Base-by-base conservation (phyloP, 1,140 invertebrate genomes). In the Brachionus angularis region DNA sequence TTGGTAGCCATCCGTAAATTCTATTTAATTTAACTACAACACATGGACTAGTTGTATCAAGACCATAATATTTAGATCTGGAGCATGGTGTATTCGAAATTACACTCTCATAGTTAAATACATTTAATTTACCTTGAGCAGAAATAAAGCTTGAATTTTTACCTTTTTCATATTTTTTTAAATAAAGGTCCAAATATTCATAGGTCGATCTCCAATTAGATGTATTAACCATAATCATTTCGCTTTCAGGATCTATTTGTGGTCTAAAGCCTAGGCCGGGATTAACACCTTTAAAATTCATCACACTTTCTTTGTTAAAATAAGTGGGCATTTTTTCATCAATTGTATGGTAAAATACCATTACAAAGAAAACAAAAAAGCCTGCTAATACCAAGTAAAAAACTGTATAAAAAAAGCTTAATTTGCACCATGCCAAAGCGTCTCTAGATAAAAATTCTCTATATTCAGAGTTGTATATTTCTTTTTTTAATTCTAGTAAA, bases 11-110 rank as follows among this genome's bases (percentile, higher is more conserved):
- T 16, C 46, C 58, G 16, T 72, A 73, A n/a, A 79, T 77, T 74
- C 74, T 78, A 62, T 80, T 80, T 16, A 80, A 67, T 70, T 80
- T 80, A 10, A 80, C 72, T 12, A 79, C 58, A 39, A 80, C 73
- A 74, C 79, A 80, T 12, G 79, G 79, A 62, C 76, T 73, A 12
- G 77, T 78, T 42, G 75, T 73, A 49, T 76, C 74, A 73, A 76
- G 78, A 18, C 78, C 79, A 73, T 74, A 80, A 21, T 79, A 75
- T 53, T 80, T 76, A 29, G 46, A 14, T 58, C 36, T 67, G 7
- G 44, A 44, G 58, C 73, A 74, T 39, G 53, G 53, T 21, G 34
- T 58, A 21, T 52, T 34, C 12, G 31, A 18, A 50, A 29, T 21
- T 1, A 36, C 25, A 36, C 33, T 49, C 12, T 23, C 2, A 16